Percentiles rank a stretch among this genome's conserved stretches.
Evolutionary conservation across 2,888 invertebrate genomes (phyloP).

Genomic region (Griposia aprilina): DNA sequence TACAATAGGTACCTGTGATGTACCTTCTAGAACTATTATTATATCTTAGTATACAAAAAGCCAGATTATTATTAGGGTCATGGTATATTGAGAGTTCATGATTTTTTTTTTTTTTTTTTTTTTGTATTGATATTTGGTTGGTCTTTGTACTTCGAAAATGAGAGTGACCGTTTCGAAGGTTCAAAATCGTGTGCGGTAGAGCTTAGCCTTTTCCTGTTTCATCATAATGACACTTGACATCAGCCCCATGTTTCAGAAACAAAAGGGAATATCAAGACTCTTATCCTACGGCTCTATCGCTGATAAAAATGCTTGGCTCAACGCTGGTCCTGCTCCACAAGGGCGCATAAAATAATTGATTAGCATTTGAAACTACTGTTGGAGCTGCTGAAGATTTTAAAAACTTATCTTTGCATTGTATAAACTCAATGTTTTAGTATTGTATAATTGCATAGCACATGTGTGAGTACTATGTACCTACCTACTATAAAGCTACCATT

Average conservation of each 20-base stretch:
- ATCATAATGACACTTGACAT: conserved; percentile 37
- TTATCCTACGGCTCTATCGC: background rate
- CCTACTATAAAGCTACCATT: too few species aligned
- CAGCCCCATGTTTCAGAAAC: conserved; percentile 16
- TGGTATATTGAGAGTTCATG: too few species aligned
- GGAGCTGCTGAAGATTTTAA: too few species aligned
- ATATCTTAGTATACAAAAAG: background rate
- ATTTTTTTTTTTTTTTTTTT: background rate
- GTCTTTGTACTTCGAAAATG: background rate
- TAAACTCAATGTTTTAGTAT: too few species aligned
- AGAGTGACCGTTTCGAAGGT: conserved; percentile 9
- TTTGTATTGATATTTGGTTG: background rate
- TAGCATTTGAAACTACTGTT: too few species aligned
- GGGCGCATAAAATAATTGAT: too few species aligned
- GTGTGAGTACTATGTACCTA: too few species aligned
- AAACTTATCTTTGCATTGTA: too few species aligned
- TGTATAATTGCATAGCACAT: too few species aligned
- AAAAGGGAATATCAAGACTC: conserved; percentile 38
- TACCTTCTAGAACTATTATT: background rate
- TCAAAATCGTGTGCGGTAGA: conserved; percentile 12
- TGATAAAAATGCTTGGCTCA: too few species aligned
- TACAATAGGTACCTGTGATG: background rate
- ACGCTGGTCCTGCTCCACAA: too few species aligned
- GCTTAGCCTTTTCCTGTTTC: conserved; percentile 45
- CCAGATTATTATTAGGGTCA: too few species aligned